Evolutionary conservation across 1,140 invertebrate genomes (phyloP), one percentile per base, ranked within the genome.

Genomic region (Atta cephalotes): DNA sequence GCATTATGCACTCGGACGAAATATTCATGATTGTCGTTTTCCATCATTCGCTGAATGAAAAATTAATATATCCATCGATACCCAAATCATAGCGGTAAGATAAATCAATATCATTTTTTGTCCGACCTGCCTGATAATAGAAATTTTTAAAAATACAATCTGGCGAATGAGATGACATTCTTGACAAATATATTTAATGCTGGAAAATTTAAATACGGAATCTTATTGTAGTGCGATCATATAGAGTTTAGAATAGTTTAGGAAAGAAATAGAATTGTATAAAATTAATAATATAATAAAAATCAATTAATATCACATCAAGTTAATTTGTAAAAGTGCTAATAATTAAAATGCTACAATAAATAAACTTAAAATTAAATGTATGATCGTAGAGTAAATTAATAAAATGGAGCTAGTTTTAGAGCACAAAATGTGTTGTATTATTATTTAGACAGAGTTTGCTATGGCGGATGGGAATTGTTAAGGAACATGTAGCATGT

Each of bases 401-500:
- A 6, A 45, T 28, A 3, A 70, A 35, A 25, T 28, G 10, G 3
- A 10, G 14, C 14, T 58, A 58, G 7, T 58, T 71, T 71, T 18
- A 16, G 39, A 35, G 25, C 25, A n/a, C 12, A 12, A 28, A 35
- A 51, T 35, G 56, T 72, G 21, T 9, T 35, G 14, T 14, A 49
- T 62, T 60, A 21, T 14, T 62, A 25, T 62, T 51, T 74, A 31
- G 80, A 51, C 39, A 3, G 35, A 62, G 28, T 62, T 63, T 18
- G 31, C 31, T 49, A 31, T 31, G 56, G 28, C n/a, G 35, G 21
- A 16, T 31, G 49, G 25, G 12, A 80, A 63, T 62, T 21, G 80
- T 84, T 58, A 62, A 62, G 70, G 68, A 76, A 76, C 80, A 76
- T 84, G 74, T 76, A 76, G 70, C 68, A 51, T 62, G 80, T 74